Percentiles rank a stretch among this genome's conserved stretches.
These are phyloP conservation scores for Manacus vitellinus DNA, from an alignment of 2,113 vertebrate species.

Conservation along the genomic window DNA sequence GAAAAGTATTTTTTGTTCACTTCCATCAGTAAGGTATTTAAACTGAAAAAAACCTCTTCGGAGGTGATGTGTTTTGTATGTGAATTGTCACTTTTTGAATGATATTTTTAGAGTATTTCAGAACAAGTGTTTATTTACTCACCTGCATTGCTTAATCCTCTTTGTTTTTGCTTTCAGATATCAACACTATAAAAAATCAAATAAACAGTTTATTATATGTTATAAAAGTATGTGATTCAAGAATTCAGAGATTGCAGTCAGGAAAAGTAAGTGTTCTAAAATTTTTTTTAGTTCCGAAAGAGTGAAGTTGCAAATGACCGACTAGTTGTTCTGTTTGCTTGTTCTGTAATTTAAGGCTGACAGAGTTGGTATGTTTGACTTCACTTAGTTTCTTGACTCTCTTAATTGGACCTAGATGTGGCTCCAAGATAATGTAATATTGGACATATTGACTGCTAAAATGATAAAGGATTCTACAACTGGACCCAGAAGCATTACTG, in stretches of 20 bases:
- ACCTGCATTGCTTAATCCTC: background rate
- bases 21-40: background rate
- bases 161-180: constrained; percentile 83
- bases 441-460: background rate
- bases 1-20: background rate
- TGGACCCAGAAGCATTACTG: background rate
- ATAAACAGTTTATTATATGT: constrained; percentile 99
- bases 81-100: background rate
- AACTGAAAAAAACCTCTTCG: background rate
- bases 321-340: background rate
- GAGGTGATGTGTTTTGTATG: background rate
- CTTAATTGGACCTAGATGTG: background rate
- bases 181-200: constrained; percentile 99
- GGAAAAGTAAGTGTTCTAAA: constrained; percentile 88
- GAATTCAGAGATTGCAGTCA: constrained; percentile 95
- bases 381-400: background rate
- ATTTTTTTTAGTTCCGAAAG: background rate
- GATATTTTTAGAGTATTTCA: background rate
- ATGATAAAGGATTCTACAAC: background rate
- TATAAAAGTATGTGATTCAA: constrained; percentile 98
- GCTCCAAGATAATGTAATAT: background rate
- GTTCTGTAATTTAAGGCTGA: background rate
- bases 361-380: background rate
- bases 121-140: background rate
- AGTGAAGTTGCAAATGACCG: background rate